Base-by-base conservation (phyloP, 2,113 vertebrate species). In the Poeciliopsis prolifica region DNA sequence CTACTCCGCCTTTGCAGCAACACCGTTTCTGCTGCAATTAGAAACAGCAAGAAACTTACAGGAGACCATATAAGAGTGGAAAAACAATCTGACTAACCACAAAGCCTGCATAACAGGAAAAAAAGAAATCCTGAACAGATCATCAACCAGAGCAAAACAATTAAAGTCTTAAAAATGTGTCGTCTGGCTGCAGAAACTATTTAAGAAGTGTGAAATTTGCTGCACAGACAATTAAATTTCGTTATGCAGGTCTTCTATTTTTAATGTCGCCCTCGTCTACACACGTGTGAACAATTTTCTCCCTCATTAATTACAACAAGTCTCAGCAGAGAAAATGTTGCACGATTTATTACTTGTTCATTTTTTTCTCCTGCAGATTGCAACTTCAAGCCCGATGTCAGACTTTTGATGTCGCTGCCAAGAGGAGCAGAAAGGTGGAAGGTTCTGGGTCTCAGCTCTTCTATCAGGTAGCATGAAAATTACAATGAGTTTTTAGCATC, bases 361-460 rank as follows among this genome's bases (percentile, higher is more conserved):
- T 61, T 81, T 80, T 76, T 75, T 73, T 48, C 22, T 54, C 51
- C 51, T n/a, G 51, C 40, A 2, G 61, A 85, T 77, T 78, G 71
- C 30, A 2, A 42, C 81, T 84, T 87, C 76, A 78, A 44, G 80
- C 80, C 61, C 63, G 84, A 78, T 40, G 42, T 61, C 60, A 61
- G 65, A 66, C 87, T n/a, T 87, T 84, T 89, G 79, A 89, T 75
- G 85, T 82, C 31, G 68, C 63, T 31, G 80, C 82, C 76, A 74
- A n/a, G 42, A 66, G 68, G 60, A 70, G 60, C 17, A 40, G 65
- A 33, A 8, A 6, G 28, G 40, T 10, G 24, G 22, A n/a, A n/a
- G 24, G 51, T 58, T 58, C 24, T 58, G 14, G 44, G 51, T 58
- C 51, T 58, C 51, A 58, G 22, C 51, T 58, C 24, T 7, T 35